Base-by-base conservation (phyloP, 2,113 vertebrate genomes). In the Dolichallabes microphthalmus region DNA sequence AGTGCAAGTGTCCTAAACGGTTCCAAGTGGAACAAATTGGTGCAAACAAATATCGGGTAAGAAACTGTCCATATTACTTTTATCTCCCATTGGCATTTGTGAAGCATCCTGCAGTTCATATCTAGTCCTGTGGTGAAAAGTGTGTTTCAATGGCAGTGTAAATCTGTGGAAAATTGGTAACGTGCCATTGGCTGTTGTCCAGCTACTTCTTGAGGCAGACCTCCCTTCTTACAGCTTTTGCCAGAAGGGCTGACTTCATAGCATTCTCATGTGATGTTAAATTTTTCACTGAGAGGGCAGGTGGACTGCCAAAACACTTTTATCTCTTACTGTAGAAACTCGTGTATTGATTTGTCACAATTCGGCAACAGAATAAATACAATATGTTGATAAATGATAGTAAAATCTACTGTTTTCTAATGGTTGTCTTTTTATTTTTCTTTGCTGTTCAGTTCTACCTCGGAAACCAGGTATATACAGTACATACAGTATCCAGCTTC, bases 11-110 rank as follows among this genome's bases (percentile, higher is more conserved):
- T 94, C 96, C 98, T 1, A 99, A 99, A 91, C 95, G 98, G 84
- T 99, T 99, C 93, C 98, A 99, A 93, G 98, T 99, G 91, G 98
- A 99, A 88, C 98, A 99, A 92, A 99, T 99, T 82, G 98, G 98
- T 17, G 98, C 98, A 87, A 99, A 99, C 94, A 99, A 99, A 88
- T 99, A 99, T 91, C 95, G 97, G 95, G 98, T 99, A 93, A 96
- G 97, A 71, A 66, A 57, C 30, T 27, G 4, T 85, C 76, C 86
- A 86, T 17, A 32, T 66, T 14, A 39, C 39, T 13, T n/a, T 73
- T 66, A 10, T 9, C 30, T 50, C 12, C 12, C 55, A 8, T 45
- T 50, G 22, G 7, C 25, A 84, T 66, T 17, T 50, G 25, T 81
- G n/a, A 60, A 60, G 39, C 9, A 17, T 63, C 82, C 27, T 35